Evolutionary conservation across 2,888 invertebrate species (phyloP), one percentile per base, ranked within the genome.

Genomic region (Pristionchus fissidentatus): DNA sequence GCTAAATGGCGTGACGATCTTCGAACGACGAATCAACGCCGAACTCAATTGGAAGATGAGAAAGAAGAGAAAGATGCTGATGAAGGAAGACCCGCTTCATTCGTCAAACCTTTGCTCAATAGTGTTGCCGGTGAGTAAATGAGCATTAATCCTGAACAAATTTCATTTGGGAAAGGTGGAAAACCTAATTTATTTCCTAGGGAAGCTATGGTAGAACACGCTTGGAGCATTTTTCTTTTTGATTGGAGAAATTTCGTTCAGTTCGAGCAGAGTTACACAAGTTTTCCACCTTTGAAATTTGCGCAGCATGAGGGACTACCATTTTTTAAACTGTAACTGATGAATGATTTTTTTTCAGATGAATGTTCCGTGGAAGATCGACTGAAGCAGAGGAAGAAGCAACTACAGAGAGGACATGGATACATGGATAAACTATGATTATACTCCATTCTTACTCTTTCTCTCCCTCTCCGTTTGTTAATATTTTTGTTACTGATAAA

Each of bases 1-100:
- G 90, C 85, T 10, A 84, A 89, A 60, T 91, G 88, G 88, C 66
- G 85, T 38, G 88, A 88, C 32, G 84, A 88, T 19, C 52, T 85
- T 26, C 80, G 88, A 0, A 78, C 84, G 38, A 66, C 81, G 22
- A 86, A 86, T 62, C 41, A 86, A 7, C 46, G 75, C 46, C 55
- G 62, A 32, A 85, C 85, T 13, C 35, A 57, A n/a, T 46, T 73
- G 32, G 84, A 87, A 60, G 82, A 87, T 29, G 75, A 84, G 15
- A 75, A 84, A 49, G 87, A 88, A 38, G 84, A 83, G 73, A 84
- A 85, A 7, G 84, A 83, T 29, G 43, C 77, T 13, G 81, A 81
- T 43, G 81, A 81, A 43, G 81, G 81, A 46, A 81, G 66, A 49
- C 81, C 81, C 10, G 81, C 81, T 4, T 66, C 81, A 32, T 81